Percentiles rank a stretch among this genome's conserved stretches.
Evolutionary conservation across 2,888 invertebrate species (phyloP).

Genomic region (Hypsopygia costalis): DNA sequence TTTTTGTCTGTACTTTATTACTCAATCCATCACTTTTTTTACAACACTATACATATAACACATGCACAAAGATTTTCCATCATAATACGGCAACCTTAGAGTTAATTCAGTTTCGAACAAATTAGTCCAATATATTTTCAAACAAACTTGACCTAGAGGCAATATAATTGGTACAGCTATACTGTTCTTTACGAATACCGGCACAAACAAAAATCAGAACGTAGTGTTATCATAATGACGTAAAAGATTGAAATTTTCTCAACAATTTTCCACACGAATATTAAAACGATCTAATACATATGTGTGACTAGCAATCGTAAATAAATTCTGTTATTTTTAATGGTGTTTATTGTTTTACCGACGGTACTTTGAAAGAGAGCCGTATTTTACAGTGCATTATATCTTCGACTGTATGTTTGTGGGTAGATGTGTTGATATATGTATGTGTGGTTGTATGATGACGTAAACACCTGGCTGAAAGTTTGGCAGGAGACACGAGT

Average conservation of each 20-base stretch:
- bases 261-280: neutral
- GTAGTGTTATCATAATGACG: too few species aligned
- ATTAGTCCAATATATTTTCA: neutral
- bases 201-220: too few species aligned
- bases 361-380: slow-evolving; percentile 39
- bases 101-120: too few species aligned
- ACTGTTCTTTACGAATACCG: too few species aligned
- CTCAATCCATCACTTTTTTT: too few species aligned
- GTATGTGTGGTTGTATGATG: slow-evolving; percentile 48
- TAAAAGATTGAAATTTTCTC: neutral
- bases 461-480: slow-evolving; percentile 73
- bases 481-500: slow-evolving; percentile 75
- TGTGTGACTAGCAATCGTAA: slow-evolving; percentile 5
- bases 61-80: too few species aligned
- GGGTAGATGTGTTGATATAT: slow-evolving; percentile 50
- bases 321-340: slow-evolving; percentile 11
- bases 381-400: slow-evolving; percentile 56
- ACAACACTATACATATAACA: too few species aligned
- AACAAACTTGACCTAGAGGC: neutral
- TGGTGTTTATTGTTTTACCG: slow-evolving; percentile 30
- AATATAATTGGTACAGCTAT: neutral
- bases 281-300: neutral
- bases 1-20: too few species aligned
- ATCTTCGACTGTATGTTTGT: slow-evolving; percentile 46
- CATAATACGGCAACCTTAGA: too few species aligned